Percentiles rank a stretch among this genome's conserved stretches.
Evolutionary conservation across 2,888 invertebrate genomes (phyloP).

Genomic region (Epinotia brunnichana): DNA sequence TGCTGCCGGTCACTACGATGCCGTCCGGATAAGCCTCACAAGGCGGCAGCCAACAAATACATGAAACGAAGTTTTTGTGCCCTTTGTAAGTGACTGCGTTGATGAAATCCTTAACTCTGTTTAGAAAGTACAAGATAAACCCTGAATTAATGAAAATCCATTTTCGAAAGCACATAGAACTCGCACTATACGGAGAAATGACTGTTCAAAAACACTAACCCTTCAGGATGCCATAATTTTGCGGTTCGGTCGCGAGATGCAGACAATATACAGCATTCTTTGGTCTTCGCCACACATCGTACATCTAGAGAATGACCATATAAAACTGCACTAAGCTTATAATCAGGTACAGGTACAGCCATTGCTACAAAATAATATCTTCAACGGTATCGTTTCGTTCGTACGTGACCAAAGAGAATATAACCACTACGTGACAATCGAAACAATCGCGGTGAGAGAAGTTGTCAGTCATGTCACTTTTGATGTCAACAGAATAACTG

Average conservation of each 20-base stretch:
- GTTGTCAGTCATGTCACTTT: conserved; percentile 72
- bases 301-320: conserved; percentile 94
- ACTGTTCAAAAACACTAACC: conserved; percentile 74
- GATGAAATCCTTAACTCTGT: conserved; percentile 84
- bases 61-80: conserved; percentile 93
- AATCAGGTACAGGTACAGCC: conserved; percentile 83
- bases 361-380: conserved; percentile 59
- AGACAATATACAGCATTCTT: conserved; percentile 90
- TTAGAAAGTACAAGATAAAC: conserved; percentile 46
- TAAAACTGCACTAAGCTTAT: conserved; percentile 91
- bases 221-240: conserved; percentile 92
- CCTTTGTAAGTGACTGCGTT: conserved; percentile 88
- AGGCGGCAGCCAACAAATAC: conserved; percentile 90
- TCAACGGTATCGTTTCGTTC: conserved; percentile 36
- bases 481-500: conserved; percentile 34
- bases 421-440: no score
- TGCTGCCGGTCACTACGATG: conserved; percentile 93
- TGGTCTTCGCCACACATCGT: conserved; percentile 87
- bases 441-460: conserved; percentile 59
- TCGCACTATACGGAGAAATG: background rate
- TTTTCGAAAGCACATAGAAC: conserved; percentile 20
- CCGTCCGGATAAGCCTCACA: conserved; percentile 88
- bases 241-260: conserved; percentile 95
- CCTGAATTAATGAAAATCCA: conserved; percentile 43
- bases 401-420: no score